Percentiles rank a stretch among this genome's conserved stretches.
Conservation (phyloP, 2,797 vertebrate species). For the Crossoptilon crossoptilon region DNA sequence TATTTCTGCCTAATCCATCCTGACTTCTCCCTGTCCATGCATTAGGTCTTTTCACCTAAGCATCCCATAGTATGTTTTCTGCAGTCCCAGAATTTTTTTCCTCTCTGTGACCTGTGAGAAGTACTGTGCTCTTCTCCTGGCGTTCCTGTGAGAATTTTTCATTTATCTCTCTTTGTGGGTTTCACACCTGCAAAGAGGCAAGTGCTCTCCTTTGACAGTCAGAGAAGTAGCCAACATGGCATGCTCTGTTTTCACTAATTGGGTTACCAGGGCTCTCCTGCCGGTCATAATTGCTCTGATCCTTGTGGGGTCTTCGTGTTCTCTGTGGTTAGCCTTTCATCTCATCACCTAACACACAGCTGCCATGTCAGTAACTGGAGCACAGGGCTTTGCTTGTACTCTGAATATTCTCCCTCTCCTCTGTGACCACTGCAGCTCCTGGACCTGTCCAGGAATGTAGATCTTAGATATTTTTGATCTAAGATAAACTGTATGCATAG, state of each 20-base stretch:
- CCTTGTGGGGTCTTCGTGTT: neutral
- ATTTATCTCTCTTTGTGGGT: neutral
- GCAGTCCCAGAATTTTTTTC: neutral
- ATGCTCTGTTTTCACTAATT: neutral
- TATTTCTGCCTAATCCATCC: neutral
- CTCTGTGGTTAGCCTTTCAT: neutral
- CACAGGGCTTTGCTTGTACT: neutral
- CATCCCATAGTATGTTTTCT: rapidly evolving
- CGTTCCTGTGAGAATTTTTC: neutral
- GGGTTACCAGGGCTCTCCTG: neutral
- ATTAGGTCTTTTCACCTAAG: neutral
- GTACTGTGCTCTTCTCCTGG: neutral
- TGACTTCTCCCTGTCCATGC: neutral
- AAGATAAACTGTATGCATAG: neutral
- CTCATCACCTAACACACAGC: neutral
- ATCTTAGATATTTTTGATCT: neutral
- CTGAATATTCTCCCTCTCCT: neutral
- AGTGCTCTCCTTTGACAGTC: neutral
- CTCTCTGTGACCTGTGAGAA: neutral
- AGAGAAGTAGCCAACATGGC: neutral
- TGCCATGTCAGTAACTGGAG: neutral
- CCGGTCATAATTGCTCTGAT: neutral
- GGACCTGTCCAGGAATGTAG: neutral
- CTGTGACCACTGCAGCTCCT: neutral
- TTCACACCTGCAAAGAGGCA: neutral